Evolutionary conservation across 2,888 invertebrate species (phyloP), one percentile per base, ranked within the genome.

Genomic region (Apocheima hispidaria): DNA sequence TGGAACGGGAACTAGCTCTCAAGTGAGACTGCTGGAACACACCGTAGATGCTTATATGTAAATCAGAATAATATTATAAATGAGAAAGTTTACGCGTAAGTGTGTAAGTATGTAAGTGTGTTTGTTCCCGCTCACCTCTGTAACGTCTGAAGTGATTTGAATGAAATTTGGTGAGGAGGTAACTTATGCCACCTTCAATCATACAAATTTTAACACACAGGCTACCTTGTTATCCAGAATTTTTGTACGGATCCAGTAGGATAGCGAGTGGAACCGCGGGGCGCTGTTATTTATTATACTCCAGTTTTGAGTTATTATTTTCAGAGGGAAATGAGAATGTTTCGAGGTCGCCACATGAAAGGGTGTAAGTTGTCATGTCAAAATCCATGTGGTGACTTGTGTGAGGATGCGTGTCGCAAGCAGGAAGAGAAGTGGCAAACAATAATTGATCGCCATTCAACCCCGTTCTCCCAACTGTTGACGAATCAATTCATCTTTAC

Each of bases 401-500:
- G 46, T 12, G 46, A 30, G 10, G 30, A 30, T 4, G 28, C 30
- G 14, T 46, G 46, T 21, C 23, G 46, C 12, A 70, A 72, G 3
- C 66, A 69, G 0, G 76, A 77, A 7, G 65, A 62, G 2, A 60
- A 61, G 1, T 46, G 56, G 46, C 26, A 12, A 68, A 0, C 52
- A 56, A 10, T 16, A 30, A 5, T 21, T 35, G 28, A 35, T 23
- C 46, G 59, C 52, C 26, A 38, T 40, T 30, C 28, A 16, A 14
- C 49, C 0, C 16, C 94, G 0, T 94, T 96, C 70, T 90, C 95
- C 0, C 97, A 97, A 72, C 81, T 97, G 53, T 94, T 97, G 90
- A 96, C 98, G 57, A 94, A 96, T 74, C 97, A 97, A 81, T 94
- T 94, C 0, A 97, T 98, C 60, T 97, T 97, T 78, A 98, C 98